Evolutionary conservation across 1,140 invertebrate species (phyloP), one percentile per base, ranked within the genome.

Genomic region (Drosophila athabasca): DNA sequence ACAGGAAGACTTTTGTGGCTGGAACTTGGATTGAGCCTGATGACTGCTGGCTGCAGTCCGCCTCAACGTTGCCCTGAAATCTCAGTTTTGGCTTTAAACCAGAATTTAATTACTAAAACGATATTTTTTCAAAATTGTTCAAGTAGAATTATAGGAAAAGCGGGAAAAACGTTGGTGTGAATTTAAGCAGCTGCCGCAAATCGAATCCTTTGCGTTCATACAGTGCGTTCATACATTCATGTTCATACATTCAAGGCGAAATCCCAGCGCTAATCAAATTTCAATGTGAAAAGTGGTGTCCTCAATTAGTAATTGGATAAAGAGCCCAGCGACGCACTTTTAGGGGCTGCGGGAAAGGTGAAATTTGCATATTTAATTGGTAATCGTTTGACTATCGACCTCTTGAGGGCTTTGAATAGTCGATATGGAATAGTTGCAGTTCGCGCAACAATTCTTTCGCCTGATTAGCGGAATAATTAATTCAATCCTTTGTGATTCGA

Each of bases 281-380:
- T 67, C 62, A 75, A 67, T 76, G 72, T 43, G 72, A 66, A 76
- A 76, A 76, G 62, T 76, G 55, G 54, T 66, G 71, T 75, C 71
- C 71, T 60, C 71, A 67, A 76, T 76, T 76, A 74, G 62, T 67
- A 73, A 67, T 75, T 75, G 67, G 71, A 60, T 50, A 55, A 39
- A 1, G 9, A 4, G 11, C n/a, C n/a, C n/a, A n/a, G n/a, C n/a
- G n/a, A n/a, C n/a, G n/a, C n/a, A n/a, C n/a, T n/a, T n/a, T n/a
- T n/a, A n/a, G n/a, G n/a, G n/a, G n/a, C n/a, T n/a, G n/a, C n/a
- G 1, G 35, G 11, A 3, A 11, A 39, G 11, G 11, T 11, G 24
- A 44, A 75, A 75, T 75, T 76, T 75, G 72, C 72, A 75, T 75
- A 75, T 66, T 75, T 76, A 76, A 76, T 76, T 75, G 71, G 71